Percentiles rank a stretch among this genome's conserved stretches.
Evolutionary conservation across 2,888 invertebrate species (phyloP).

Genomic region (Tholera decimalis): DNA sequence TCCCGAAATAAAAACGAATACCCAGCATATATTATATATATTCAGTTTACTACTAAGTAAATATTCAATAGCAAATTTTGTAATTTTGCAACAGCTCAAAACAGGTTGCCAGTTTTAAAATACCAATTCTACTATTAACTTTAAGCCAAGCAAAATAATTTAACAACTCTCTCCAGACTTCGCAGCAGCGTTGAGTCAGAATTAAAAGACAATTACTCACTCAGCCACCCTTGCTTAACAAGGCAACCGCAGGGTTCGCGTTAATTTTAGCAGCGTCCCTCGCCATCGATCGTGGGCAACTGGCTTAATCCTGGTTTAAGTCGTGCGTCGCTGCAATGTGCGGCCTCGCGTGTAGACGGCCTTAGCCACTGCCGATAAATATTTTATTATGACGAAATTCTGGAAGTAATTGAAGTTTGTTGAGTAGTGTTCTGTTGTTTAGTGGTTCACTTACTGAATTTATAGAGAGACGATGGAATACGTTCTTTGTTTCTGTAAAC

Average conservation of each 20-base stretch:
- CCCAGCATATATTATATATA: too few species aligned
- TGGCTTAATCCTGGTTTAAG: conserved; percentile 58
- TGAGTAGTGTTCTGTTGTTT: conserved; percentile 14
- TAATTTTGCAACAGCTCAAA: too few species aligned
- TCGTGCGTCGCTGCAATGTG: conserved; percentile 36
- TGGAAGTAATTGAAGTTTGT: conserved; percentile 19
- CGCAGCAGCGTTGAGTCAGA: conserved; percentile 41
- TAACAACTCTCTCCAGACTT: conserved; percentile 37
- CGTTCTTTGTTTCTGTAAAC: background rate
- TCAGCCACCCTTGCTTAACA: conserved; percentile 51
- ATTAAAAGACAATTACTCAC: conserved; percentile 58
- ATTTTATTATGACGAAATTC: conserved; percentile 35
- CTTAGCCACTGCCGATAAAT: conserved; percentile 45
- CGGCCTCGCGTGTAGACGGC: conserved; percentile 32
- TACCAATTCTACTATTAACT: background rate
- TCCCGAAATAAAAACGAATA: too few species aligned
- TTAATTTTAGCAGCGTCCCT: conserved; percentile 60
- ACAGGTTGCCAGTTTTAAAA: background rate
- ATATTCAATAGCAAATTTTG: too few species aligned
- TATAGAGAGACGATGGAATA: background rate
- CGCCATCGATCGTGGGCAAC: conserved; percentile 58
- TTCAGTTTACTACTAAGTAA: too few species aligned
- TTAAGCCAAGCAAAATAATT: conserved; percentile 27
- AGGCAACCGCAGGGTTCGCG: conserved; percentile 57
- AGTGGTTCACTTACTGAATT: conserved; percentile 1